These are phyloP conservation scores for Myotis lucifugus DNA, from an alignment of 2,113 vertebrate genomes.

Conservation along the genomic window DNA sequence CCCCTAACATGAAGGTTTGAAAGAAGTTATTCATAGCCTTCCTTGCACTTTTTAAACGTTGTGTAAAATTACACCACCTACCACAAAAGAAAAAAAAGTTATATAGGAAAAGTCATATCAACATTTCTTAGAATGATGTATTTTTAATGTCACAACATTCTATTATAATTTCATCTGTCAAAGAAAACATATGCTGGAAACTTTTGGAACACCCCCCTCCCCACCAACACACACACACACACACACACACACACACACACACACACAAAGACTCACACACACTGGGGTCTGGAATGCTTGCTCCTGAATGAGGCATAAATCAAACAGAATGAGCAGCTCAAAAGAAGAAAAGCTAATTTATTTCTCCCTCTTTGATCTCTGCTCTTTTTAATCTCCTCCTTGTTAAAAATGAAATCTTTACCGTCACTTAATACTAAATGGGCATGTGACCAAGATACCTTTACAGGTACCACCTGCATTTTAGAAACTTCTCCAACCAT, in stretches of 20 bases:
- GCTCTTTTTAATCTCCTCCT: background rate
- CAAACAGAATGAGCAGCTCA: slow-evolving; percentile 13
- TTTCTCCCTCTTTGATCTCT: slow-evolving; percentile 54
- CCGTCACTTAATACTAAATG: background rate
- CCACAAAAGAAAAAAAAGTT: slow-evolving; percentile 79
- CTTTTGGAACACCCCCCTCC: background rate
- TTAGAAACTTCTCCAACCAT: background rate
- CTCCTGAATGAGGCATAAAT: slow-evolving; percentile 69
- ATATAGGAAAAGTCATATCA: slow-evolving; percentile 74
- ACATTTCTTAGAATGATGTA: slow-evolving; percentile 70
- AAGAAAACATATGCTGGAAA: slow-evolving; percentile 75
- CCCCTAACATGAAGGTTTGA: slow-evolving; percentile 78
- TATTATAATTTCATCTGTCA: slow-evolving; percentile 79
- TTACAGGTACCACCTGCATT: background rate
- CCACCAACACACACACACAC: background rate
- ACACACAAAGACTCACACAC: background rate
- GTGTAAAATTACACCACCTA: slow-evolving; percentile 78
- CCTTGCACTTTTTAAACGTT: slow-evolving; percentile 80
- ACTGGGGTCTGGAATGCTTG: slow-evolving; percentile 54
- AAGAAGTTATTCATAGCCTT: slow-evolving; percentile 82
- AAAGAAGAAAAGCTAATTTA: slow-evolving; percentile 61
- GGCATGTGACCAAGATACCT: background rate
- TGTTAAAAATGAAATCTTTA: background rate
- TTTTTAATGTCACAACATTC: slow-evolving; percentile 75
- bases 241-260: no score